A percentile compares a stretch with the other conserved stretches of the same genome.
These are phyloP conservation scores for Cosmia trapezina DNA, from an alignment of 2,888 invertebrate genomes.

Conservation along the genomic window DNA sequence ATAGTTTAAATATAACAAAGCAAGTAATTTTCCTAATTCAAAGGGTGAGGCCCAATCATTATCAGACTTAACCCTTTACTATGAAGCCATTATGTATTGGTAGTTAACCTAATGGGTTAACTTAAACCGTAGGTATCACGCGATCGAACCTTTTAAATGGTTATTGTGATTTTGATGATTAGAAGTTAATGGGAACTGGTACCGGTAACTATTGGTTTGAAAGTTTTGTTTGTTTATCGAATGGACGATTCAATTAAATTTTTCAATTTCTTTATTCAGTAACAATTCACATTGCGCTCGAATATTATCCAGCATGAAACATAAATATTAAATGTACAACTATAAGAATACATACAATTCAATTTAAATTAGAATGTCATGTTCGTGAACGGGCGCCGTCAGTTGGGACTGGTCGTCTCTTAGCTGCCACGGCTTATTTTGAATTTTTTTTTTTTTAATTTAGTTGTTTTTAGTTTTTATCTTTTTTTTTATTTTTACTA, in stretches of 20 bases:
- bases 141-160: constrained; percentile 74
- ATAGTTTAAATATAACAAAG: constrained; percentile 61
- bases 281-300: too few species aligned
- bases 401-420: too few species aligned
- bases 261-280: too few species aligned
- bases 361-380: too few species aligned
- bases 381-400: too few species aligned
- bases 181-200: constrained; percentile 34
- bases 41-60: constrained; percentile 79
- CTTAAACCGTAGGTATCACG: constrained; percentile 79
- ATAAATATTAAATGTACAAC: too few species aligned
- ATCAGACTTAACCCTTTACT: constrained; percentile 82
- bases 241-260: background rate
- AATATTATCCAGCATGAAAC: too few species aligned
- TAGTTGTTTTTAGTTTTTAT: too few species aligned
- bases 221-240: constrained; percentile 7
- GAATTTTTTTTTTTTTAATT: too few species aligned
- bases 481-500: too few species aligned
- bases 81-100: constrained; percentile 85
- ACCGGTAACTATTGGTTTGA: constrained; percentile 21
- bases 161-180: constrained; percentile 61
- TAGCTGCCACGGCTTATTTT: too few species aligned
- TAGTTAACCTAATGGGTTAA: constrained; percentile 74
- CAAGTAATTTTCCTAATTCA: constrained; percentile 72
- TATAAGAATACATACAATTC: too few species aligned